phyloP scores from a whole-genome alignment of 1,140 invertebrate species.

The Apis dorsata region DNA sequence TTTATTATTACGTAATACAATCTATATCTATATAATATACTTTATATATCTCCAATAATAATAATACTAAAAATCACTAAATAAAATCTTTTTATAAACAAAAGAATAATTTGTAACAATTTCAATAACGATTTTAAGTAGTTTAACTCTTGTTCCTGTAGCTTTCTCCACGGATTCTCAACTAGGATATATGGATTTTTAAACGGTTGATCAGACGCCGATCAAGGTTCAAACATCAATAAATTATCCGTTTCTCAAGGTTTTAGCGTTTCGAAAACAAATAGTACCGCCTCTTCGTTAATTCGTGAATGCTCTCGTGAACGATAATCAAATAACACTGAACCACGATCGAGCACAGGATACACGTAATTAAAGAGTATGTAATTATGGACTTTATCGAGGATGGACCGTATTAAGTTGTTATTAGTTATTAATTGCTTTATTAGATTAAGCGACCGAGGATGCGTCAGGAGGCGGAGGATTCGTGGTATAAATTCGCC shows the following conservation, averaged over 20 bases:
- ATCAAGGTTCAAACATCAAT: constrained; percentile 33
- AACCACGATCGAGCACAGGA: constrained; percentile 60
- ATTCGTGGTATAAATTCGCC: constrained; percentile 18
- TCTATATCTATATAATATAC: too few relatives aligned
- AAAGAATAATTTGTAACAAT: constrained; percentile 10
- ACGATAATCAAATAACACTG: constrained; percentile 70
- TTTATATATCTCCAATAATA: too few relatives aligned
- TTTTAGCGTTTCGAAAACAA: constrained; percentile 59
- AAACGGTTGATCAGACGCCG: constrained; percentile 35
- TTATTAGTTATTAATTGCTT: constrained; percentile 70
- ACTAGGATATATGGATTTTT: background rate
- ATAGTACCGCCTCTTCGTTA: constrained; percentile 61
- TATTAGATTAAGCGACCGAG: constrained; percentile 67
- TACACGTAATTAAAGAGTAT: constrained; percentile 69
- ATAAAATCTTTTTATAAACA: constrained; percentile 23
- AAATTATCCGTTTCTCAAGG: constrained; percentile 36
- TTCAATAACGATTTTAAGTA: background rate
- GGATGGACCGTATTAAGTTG: constrained; percentile 61
- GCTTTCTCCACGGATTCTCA: background rate
- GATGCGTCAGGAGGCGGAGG: constrained; percentile 18
- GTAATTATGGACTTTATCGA: constrained; percentile 61
- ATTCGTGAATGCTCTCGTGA: constrained; percentile 48
- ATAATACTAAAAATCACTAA: too few relatives aligned
- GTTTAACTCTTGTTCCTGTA: background rate
- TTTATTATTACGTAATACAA: too few relatives aligned